Evolutionary conservation across 2,888 invertebrate genomes (phyloP), one percentile per base, ranked within the genome.

Genomic region (Notocelia uddmanniana): DNA sequence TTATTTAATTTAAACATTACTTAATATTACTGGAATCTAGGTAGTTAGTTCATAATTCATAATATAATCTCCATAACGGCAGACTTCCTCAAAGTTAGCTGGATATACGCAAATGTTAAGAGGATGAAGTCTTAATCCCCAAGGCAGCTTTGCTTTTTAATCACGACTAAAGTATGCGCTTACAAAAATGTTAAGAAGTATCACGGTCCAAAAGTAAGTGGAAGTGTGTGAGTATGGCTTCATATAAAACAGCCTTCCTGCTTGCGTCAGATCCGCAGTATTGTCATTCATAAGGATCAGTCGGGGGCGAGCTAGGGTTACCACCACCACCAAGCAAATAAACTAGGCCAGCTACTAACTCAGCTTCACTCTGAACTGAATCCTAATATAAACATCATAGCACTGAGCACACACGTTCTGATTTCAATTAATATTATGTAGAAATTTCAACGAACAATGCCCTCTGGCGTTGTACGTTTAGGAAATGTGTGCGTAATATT

Each of bases 221-320:
- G 21, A 19, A 19, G 63, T 31, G 18, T 21, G 50, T 19, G 19
- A 9, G 18, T 52, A 63, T 21, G 50, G 52, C 19, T 50, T 34
- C 37, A 52, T 64, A 19, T n/a, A n/a, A 10, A n/a, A 52, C 52
- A 52, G 52, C 37, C 21, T 64, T 34, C 23, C 31, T 64, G 19
- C 11, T 19, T 34, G 18, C 15, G 31, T 31, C 19, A 19, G 50
- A 50, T 63, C 21, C 19, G 85, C 88, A 89, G 86, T 91, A 92
- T 92, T 93, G 92, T 93, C 92, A 92, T 93, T 93, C 91, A 93
- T 92, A 91, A 90, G 90, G 81, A 80, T 81, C 80, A 77, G 23
- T 60, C 41, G 76, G 77, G 50, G 69, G 63, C 74, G 74, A 78
- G 77, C 74, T 74, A 71, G 77, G 74, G 37, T 37, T 63, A 31